Base-by-base conservation (phyloP, 1,140 invertebrate genomes). In the Ceratosolen solmsi region DNA sequence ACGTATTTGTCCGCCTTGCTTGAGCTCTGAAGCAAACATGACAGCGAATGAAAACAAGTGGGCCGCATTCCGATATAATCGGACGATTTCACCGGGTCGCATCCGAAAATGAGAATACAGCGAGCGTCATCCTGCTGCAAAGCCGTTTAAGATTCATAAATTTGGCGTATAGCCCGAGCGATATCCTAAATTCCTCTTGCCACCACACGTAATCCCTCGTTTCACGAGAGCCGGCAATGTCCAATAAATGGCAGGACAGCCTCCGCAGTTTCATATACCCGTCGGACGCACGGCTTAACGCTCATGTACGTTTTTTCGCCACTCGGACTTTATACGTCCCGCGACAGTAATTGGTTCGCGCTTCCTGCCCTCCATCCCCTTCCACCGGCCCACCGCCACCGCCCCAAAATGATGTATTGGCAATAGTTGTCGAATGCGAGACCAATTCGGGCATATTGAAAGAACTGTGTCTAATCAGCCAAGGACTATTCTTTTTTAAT, bases 61-160 rank as follows among this genome's bases (percentile, higher is more conserved):
- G 9, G 17, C 9, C 27, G 27, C 38, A 38, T 54, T 73, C 58
- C 36, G 22, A 25, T 30, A 36, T 75, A 75, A 81, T 75, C 79
- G 79, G 79, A 81, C 79, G 75, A 75, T 81, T 75, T 74, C 56
- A 80, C 74, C 70, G n/a, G n/a, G n/a, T n/a, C 54, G 65, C 17
- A 25, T n/a, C 38, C 54, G 27, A 49, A 65, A 76, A 65, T 58
- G 63, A 11, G 38, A 38, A 68, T 68, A 5, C 22, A 3, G 60
- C 70, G 25, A 3, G 60, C 70, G 25, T 36, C 7, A 17, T 25
- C 63, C 11, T 27, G 27, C 46, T 33, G 8, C 46, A 71, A 83
- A 68, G 70, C 71, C 82, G 70, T 78, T 83, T 83, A 79, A 79
- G 76, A 83, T 83, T 83, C 76, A 83, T 83, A 60, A 79, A 79